phyloP scores from a whole-genome alignment of 2,797 vertebrate species.

The Sebastes vulpes region DNA sequence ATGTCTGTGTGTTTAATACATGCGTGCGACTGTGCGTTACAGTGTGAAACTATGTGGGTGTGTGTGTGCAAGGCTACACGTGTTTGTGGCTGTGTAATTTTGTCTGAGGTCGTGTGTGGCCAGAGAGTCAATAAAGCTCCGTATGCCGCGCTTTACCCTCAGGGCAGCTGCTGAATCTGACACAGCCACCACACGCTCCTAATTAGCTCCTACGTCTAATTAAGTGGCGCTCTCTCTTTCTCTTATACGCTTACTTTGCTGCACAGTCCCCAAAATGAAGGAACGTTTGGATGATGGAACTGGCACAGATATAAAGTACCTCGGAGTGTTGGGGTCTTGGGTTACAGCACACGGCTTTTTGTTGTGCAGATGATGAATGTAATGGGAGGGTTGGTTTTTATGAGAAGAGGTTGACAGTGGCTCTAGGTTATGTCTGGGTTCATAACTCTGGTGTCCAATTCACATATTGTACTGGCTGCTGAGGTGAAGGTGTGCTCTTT shows the following conservation, averaged over 20 bases:
- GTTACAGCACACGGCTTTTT: slow-evolving; percentile 10
- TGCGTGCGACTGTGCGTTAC: not conserved
- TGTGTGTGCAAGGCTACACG: not conserved
- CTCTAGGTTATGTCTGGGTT: slow-evolving; percentile 34
- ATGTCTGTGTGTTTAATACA: slow-evolving; percentile 19
- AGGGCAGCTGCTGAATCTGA: slow-evolving; percentile 59
- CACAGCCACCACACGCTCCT: slow-evolving; percentile 43
- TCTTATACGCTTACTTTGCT: not conserved
- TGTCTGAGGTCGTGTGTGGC: slow-evolving; percentile 34
- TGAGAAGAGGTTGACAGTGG: slow-evolving; percentile 16
- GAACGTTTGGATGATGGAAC: slow-evolving; percentile 26
- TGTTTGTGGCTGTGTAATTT: slow-evolving; percentile 27
- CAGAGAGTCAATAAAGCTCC: slow-evolving; percentile 66
- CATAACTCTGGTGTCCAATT: slow-evolving; percentile 18
- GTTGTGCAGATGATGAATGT: slow-evolving; percentile 25
- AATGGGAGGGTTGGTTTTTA: slow-evolving; percentile 11
- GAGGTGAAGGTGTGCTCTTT: slow-evolving; percentile 16
- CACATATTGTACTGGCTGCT: not conserved
- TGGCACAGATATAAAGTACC: slow-evolving; percentile 1
- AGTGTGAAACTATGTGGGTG: not conserved
- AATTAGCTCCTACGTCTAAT: slow-evolving; percentile 71
- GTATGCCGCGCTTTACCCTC: slow-evolving; percentile 33
- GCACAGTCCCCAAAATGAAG: not conserved
- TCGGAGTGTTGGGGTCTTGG: not conserved
- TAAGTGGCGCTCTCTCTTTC: slow-evolving; percentile 36